Evolutionary conservation across 2,888 invertebrate genomes (phyloP), one percentile per base, ranked within the genome.

Genomic region (Erebia palarica): DNA sequence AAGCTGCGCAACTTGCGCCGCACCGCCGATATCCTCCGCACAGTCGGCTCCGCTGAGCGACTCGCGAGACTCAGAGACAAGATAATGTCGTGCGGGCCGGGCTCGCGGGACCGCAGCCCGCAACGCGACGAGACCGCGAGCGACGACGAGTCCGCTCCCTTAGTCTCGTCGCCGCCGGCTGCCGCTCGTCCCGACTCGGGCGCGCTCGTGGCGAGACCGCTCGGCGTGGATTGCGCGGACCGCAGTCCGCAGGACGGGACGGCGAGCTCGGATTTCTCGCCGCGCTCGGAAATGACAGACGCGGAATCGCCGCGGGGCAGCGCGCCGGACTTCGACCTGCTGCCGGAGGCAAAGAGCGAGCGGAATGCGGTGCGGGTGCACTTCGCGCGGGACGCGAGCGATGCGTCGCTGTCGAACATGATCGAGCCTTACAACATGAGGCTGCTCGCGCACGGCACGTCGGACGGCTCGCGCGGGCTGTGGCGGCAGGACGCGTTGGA

Each of bases 91-190:
- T 85, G 88, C 72, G 84, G 85, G 58, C 82, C 83, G 65, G 84
- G 84, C 10, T 88, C 89, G n/a, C 88, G 88, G 57, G 91, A 90
- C 36, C 88, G 89, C 76, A 90, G 86, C 76, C 90, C 89, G 71
- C 75, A 81, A 72, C 87, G 86, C 74, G 87, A 87, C 61, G 76
- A 82, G 57, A 85, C 86, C 74, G 94, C 94, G 82, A 96, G 96
- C 82, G 96, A 96, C 83, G 96, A 96, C 81, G 95, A 95, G 77
- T 95, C 96, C 2, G 96, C 96, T 70, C 91, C 96, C 73, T 95
- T 96, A 9, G 94, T 94, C 75, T 92, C 93, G 10, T 90, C 91
- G 73, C 78, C 87, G 69, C 85, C 65, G 44, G 75, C 78, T 69
- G 73, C 73, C 76, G 77, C 74, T 53, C 63, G 65, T 9, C 64